A percentile compares a stretch with the other conserved stretches of the same genome.
Conservation (phyloP, 2,888 invertebrate species). For the Nomada hirtipes region DNA sequence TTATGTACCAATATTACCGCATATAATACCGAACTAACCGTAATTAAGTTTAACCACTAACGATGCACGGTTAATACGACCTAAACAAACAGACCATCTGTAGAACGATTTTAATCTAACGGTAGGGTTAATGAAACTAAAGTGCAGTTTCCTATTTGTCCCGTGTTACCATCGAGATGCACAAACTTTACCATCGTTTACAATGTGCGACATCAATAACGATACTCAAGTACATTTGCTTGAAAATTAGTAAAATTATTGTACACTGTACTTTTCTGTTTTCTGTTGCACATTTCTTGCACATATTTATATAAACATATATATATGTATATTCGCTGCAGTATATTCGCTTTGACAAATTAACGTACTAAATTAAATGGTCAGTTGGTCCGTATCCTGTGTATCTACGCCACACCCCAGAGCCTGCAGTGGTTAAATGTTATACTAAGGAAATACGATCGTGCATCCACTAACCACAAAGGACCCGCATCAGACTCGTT, state of each 20-base stretch:
- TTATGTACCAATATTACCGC: conserved; percentile 45
- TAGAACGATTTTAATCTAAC: conserved; percentile 16
- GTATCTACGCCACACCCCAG: conserved; percentile 7
- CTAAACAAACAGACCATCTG: conserved; percentile 26
- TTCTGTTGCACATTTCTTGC: neutral
- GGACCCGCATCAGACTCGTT: conserved; percentile 73
- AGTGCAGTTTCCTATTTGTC: conserved; percentile 10
- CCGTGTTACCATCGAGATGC: neutral
- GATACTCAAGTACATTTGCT: neutral
- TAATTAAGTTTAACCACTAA: conserved; percentile 51
- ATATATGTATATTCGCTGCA: neutral
- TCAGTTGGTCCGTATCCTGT: conserved; percentile 10
- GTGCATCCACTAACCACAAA: conserved; percentile 67
- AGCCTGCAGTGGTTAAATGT: conserved; percentile 2
- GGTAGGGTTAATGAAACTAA: conserved; percentile 14
- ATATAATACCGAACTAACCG: conserved; percentile 36
- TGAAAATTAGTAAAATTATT: neutral
- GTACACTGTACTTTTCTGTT: neutral
- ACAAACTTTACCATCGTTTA: neutral
- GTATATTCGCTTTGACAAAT: neutral
- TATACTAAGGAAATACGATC: conserved; percentile 74
- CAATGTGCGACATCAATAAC: neutral
- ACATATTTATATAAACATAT: neutral
- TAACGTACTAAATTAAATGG: conserved; percentile 23
- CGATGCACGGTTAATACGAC: conserved; percentile 26